These are phyloP conservation scores for Eustalomyia histrio DNA, from an alignment of 2,888 invertebrate genomes.

Conservation along the genomic window DNA sequence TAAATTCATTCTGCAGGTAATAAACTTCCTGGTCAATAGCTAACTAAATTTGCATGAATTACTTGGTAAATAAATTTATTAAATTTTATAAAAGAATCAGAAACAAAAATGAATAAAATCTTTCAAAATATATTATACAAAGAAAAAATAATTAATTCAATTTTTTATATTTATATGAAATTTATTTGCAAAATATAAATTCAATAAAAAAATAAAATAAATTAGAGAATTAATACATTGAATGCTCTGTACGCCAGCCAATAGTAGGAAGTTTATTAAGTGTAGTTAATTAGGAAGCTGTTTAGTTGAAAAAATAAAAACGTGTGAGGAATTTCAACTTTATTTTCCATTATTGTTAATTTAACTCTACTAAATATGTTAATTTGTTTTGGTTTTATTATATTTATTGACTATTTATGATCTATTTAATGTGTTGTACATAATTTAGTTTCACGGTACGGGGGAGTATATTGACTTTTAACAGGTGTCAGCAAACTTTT, in stretches of 20 bases:
- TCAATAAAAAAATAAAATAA: no score
- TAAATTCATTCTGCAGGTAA: no score
- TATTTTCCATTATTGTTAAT: constrained; percentile 16
- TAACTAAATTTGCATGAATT: no score
- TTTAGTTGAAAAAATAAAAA: constrained; percentile 21
- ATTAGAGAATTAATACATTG: no score
- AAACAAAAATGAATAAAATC: no score
- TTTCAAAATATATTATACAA: no score
- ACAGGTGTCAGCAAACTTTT: constrained; percentile 51
- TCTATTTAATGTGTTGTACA: constrained; percentile 26
- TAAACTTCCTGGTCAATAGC: no score
- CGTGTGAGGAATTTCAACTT: constrained; percentile 50
- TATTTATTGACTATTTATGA: constrained; percentile 22
- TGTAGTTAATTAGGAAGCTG: constrained; percentile 63
- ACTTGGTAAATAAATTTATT: no score
- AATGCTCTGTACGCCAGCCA: neutral
- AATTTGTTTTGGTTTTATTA: neutral
- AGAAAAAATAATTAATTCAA: no score
- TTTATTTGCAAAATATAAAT: no score
- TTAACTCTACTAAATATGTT: neutral
- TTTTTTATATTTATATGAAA: no score
- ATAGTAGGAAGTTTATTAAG: constrained; percentile 29
- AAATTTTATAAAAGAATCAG: no score
- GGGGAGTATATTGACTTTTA: constrained; percentile 9
- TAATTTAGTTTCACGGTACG: neutral